A percentile compares a stretch with the other conserved stretches of the same genome.
phyloP scores from a whole-genome alignment of 2,113 vertebrate genomes.

The Clarias batrachus region DNA sequence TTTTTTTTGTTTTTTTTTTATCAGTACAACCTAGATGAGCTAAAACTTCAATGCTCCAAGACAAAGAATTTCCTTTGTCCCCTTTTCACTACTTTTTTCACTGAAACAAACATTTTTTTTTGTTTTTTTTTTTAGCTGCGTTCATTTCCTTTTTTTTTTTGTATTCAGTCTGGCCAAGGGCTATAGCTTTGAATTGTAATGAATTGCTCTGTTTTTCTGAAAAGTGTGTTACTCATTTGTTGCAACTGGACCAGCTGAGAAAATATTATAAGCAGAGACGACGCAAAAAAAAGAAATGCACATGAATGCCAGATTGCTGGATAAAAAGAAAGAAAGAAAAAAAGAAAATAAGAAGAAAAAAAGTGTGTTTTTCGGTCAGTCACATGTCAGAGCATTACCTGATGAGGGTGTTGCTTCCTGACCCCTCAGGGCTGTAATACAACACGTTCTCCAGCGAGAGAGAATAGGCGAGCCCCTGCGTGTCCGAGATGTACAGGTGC shows the following conservation, averaged over 20 bases:
- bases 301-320: neutral
- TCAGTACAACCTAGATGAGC: neutral
- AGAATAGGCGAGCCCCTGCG: slow-evolving; percentile 89
- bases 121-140: neutral
- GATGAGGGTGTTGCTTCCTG: slow-evolving; percentile 89
- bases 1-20: neutral
- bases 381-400: slow-evolving; percentile 72
- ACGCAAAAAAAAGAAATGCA: neutral
- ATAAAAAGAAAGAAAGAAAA: no score
- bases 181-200: neutral
- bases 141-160: neutral
- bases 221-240: neutral
- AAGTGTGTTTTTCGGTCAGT: neutral
- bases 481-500: slow-evolving; percentile 95
- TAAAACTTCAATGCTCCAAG: neutral
- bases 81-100: neutral
- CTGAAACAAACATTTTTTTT: neutral
- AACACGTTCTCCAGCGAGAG: slow-evolving; percentile 91
- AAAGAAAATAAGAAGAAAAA: neutral
- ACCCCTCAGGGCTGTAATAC: slow-evolving; percentile 90
- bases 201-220: neutral
- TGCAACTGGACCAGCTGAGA: neutral
- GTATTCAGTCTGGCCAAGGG: neutral
- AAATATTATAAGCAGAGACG: neutral
- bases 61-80: neutral